phyloP scores from a whole-genome alignment of 2,113 vertebrate species.

The Australoheros scitulus region DNA sequence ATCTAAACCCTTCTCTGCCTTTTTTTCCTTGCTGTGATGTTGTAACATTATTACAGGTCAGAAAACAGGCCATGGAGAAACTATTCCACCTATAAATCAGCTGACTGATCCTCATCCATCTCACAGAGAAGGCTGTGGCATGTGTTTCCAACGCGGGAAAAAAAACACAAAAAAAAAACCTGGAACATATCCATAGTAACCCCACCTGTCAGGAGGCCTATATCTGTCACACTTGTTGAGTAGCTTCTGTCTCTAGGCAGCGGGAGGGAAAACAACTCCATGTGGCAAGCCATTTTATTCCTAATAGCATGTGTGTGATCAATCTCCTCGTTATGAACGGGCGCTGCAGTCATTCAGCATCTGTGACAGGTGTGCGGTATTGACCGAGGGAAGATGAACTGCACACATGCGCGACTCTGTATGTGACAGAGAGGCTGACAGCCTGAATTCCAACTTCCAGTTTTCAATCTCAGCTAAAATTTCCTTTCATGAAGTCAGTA shows the following conservation, averaged over 20 bases:
- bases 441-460: background rate
- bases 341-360: constrained; percentile 58
- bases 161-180: constrained; percentile 4
- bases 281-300: constrained; percentile 69
- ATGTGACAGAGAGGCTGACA: background rate
- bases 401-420: background rate
- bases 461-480: background rate
- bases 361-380: constrained; percentile 66
- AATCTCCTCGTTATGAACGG: constrained; percentile 52
- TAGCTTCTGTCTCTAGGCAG: constrained; percentile 2
- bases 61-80: constrained; percentile 41
- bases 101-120: constrained; percentile 57
- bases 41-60: constrained; percentile 61
- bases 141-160: constrained; percentile 18
- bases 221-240: constrained; percentile 46
- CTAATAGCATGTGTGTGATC: constrained; percentile 69
- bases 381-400: constrained; percentile 60
- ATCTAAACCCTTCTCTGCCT: constrained; percentile 14
- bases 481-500: background rate
- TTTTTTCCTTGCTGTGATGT: constrained; percentile 36
- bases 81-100: constrained; percentile 55
- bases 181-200: constrained; percentile 45
- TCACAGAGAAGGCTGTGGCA: background rate
- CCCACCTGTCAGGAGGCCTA: constrained; percentile 33
- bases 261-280: constrained; percentile 60